Conservation (phyloP, 37 sponge, comb jelly and placozoan species). For the Hexactinellida sp. region DNA sequence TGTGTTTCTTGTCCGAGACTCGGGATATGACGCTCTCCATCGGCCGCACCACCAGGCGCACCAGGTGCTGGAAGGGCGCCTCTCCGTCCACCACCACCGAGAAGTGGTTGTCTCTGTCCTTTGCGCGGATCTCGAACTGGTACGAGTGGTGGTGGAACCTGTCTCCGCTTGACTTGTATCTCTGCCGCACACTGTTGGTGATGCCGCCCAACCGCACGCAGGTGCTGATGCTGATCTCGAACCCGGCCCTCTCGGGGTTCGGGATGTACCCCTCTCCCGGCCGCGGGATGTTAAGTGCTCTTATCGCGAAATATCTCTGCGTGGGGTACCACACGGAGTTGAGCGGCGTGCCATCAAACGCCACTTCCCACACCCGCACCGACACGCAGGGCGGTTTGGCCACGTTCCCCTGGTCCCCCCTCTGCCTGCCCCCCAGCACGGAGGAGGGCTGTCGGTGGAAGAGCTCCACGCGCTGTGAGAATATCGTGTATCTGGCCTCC, state of each 20-base stretch:
- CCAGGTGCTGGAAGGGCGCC: background rate
- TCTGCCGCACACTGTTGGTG: background rate
- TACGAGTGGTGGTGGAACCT: background rate
- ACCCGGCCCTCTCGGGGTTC: background rate
- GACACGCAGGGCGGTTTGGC: constrained; percentile 7
- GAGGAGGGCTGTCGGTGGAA: background rate
- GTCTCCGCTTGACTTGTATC: background rate
- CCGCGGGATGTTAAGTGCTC: background rate
- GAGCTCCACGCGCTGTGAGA: constrained; percentile 1
- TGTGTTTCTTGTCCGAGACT: constrained; percentile 15
- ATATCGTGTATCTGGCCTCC: background rate
- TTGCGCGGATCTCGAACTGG: background rate
- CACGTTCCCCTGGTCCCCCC: background rate
- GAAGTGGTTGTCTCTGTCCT: constrained; percentile 10
- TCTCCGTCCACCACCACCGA: background rate
- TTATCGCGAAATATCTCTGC: background rate
- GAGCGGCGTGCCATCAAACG: background rate
- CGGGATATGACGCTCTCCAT: background rate
- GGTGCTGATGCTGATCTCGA: background rate
- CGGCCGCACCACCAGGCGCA: background rate
- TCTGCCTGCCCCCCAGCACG: background rate
- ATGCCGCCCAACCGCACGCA: background rate
- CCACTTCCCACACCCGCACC: background rate
- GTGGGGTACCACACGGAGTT: background rate
- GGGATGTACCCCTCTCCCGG: background rate